Base-by-base conservation (phyloP, 2,888 invertebrate genomes). In the Odontomyia ornata region DNA sequence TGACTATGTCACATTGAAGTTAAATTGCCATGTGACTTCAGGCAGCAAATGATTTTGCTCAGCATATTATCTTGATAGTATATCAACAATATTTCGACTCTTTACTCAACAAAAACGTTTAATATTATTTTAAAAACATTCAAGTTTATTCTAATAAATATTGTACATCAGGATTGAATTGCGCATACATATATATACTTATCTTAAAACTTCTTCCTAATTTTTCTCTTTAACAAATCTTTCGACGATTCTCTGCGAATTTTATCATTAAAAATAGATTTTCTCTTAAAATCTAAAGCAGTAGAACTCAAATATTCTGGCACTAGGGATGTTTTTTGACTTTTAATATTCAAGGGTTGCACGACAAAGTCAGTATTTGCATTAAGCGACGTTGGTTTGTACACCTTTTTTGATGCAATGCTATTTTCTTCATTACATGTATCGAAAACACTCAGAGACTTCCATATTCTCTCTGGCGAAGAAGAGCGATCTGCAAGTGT, bases 341-440 rank as follows among this genome's bases (percentile, higher is more conserved):
- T 73, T 23, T 21, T 18, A 18, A 7, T 60, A 11, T 18, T 36
- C 21, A 73, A 23, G 7, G 73, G 23, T 21, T 73, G 57, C n/a
- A 73, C 60, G 9, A 43, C 60, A 36, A 73, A 73, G 1, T 57
- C 73, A 1, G 73, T 73, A 9, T 18, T 21, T 57, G 73, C 73
- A 11, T 60, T 60, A 11, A 18, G 57, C 23, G 73, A 21, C 21
- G 30, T 27, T 1, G 60, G 60, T 15, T 25, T 15, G 18, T 69
- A 69, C n/a, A 47, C 21, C 5, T 25, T 65, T 21, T 18, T n/a
- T 9, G 65, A 36, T 15, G 5, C 18, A 13, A 11, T 15, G 11
- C 18, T 7, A 21, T 4, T n/a, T 1, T 72, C 56, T n/a, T n/a
- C 27, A 15, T 72, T 30, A 7, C 28, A 27, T 15, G 28, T 47